Evolutionary conservation across 2,797 vertebrate genomes (phyloP), one percentile per base, ranked within the genome.

Genomic region (Heteromormyrus szaboi): DNA sequence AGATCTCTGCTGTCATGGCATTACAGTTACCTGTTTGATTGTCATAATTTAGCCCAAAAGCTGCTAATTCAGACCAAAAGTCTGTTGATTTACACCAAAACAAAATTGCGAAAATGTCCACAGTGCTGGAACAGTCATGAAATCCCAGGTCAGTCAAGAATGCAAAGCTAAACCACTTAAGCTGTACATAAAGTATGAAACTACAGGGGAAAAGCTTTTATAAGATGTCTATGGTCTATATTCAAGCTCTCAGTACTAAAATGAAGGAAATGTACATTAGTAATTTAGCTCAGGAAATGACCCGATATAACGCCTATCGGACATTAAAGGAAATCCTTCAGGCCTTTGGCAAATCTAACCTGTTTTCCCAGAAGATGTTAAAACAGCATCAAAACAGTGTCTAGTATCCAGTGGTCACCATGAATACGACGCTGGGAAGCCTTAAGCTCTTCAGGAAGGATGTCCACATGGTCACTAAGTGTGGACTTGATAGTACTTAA

Each of bases 11-110:
- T 41, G 68, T 33, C 44, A 6, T 4, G 46, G 29, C 48, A 79
- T 41, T 12, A 88, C 89, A 93, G 91, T 91, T 91, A 90, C 92
- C 87, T 91, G 25, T 25, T 25, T 25, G 25, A 25, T 25, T 25
- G 68, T 29, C 25, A 29, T 65, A 12, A 65, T 12, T 29, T 12
- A 11, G 25, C 12, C 62, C 9, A 65, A 29, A 65, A 29, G 9
- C 62, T 29, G 8, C 62, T 12, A 29, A 65, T 65, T 29, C 22
- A 29, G 9, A 12, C 11, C 9, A 65, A 25, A 65, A 9, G 59
- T 25, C 25, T 25, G 25, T 65, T 29, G 22, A 65, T 29, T 65
- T 65, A 65, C 59, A 65, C 59, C 22, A 25, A 65, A 8, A 65
- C 22, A 29, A 29, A 9, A 12, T 25, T 65, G 62, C 4, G 2